phyloP scores from a whole-genome alignment of 2,888 invertebrate genomes.

The Trisateles emortualis region DNA sequence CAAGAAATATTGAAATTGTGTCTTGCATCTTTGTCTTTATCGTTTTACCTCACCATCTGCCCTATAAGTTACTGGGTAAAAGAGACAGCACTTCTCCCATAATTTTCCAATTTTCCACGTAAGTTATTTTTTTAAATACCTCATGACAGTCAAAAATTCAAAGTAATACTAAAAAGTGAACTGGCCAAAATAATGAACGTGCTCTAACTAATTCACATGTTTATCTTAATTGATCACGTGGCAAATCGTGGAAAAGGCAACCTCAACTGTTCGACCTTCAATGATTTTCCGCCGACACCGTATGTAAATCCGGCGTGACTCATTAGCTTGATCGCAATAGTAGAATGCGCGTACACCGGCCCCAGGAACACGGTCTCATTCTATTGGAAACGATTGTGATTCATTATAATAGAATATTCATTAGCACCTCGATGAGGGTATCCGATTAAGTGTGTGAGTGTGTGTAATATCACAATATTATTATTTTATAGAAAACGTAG shows the following conservation, averaged over 20 bases:
- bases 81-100: too few relatives aligned
- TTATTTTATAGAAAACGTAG: too few relatives aligned
- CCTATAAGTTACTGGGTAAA: too few relatives aligned
- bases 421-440: slow-evolving; percentile 29
- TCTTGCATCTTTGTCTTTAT: too few relatives aligned
- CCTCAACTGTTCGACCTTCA: slow-evolving; percentile 47
- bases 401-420: slow-evolving; percentile 44
- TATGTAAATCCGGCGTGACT: slow-evolving; percentile 71
- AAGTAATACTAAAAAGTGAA: not conserved
- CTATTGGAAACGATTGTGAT: slow-evolving; percentile 43
- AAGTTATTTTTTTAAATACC: not conserved
- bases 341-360: slow-evolving; percentile 52
- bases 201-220: slow-evolving; percentile 39
- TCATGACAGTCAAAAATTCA: not conserved
- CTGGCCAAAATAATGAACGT: slow-evolving; percentile 28
- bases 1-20: not conserved
- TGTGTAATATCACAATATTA: not conserved
- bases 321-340: slow-evolving; percentile 63
- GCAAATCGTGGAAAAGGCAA: slow-evolving; percentile 57
- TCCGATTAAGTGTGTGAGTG: slow-evolving; percentile 12
- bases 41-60: too few relatives aligned
- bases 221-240: slow-evolving; percentile 50
- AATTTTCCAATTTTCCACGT: not conserved
- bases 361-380: slow-evolving; percentile 41
- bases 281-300: slow-evolving; percentile 58